Percentiles rank a stretch among this genome's conserved stretches.
These are phyloP conservation scores for Gallinago undulata DNA, from an alignment of 2,113 vertebrate genomes.

Conservation along the genomic window DNA sequence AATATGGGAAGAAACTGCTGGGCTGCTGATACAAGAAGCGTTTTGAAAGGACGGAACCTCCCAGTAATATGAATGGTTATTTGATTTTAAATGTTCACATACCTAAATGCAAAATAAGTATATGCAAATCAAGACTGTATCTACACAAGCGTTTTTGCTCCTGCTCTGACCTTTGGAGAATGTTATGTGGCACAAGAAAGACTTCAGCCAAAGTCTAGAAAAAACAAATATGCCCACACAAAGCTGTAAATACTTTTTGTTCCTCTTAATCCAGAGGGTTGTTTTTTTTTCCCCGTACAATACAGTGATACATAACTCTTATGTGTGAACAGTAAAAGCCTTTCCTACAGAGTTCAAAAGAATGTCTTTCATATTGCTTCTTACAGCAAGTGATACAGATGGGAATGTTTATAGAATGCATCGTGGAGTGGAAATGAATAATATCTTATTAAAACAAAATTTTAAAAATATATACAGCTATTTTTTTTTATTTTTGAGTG, in stretches of 20 bases:
- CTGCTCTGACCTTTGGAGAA: background rate
- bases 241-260: conserved; percentile 7
- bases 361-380: background rate
- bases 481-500: background rate
- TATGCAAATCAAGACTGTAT: background rate
- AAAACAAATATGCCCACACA: conserved; percentile 19
- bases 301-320: background rate
- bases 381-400: background rate
- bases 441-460: background rate
- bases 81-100: background rate
- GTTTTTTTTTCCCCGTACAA: background rate
- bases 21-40: background rate
- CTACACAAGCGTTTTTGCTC: background rate
- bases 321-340: background rate
- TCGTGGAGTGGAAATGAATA: background rate
- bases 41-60: background rate
- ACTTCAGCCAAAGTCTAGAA: background rate
- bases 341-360: background rate
- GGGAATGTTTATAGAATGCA: background rate
- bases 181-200: background rate
- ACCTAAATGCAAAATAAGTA: background rate
- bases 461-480: background rate
- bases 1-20: background rate
- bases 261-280: background rate
- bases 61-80: background rate